phyloP scores from a whole-genome alignment of 2,888 invertebrate species.

The Fabriciana adippe region DNA sequence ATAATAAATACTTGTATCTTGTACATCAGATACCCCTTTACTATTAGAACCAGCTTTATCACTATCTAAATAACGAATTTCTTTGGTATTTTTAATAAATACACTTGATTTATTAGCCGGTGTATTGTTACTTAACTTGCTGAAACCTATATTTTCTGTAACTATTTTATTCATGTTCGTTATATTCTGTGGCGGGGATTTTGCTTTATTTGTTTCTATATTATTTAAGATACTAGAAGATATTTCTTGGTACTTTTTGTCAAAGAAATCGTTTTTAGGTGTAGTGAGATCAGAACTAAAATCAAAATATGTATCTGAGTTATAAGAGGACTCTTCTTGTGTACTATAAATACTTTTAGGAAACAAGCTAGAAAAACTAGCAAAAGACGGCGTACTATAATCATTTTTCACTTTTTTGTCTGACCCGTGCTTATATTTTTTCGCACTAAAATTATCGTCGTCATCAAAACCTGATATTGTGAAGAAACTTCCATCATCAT shows the following conservation, averaged over 20 bases:
- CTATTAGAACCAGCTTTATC: conserved; percentile 67
- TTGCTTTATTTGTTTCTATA: conserved; percentile 63
- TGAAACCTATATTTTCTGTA: conserved; percentile 66
- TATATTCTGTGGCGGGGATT: conserved; percentile 54
- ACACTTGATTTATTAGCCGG: conserved; percentile 76
- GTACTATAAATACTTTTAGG: conserved; percentile 57
- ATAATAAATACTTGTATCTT: conserved; percentile 79
- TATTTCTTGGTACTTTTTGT: conserved; percentile 77
- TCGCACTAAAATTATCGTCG: conserved; percentile 56
- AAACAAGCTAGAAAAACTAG: conserved; percentile 62
- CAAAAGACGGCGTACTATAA: conserved; percentile 59
- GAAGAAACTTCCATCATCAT: conserved; percentile 78
- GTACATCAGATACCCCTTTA: conserved; percentile 72
- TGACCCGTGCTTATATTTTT: conserved; percentile 53
- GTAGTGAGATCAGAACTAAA: conserved; percentile 76
- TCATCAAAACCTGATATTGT: conserved; percentile 74
- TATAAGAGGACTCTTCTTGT: conserved; percentile 48
- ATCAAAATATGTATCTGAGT: conserved; percentile 57
- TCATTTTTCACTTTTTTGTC: conserved; percentile 62
- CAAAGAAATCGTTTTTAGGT: conserved; percentile 79
- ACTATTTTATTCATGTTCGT: conserved; percentile 60
- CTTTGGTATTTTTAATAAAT: conserved; percentile 80
- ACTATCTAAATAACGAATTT: conserved; percentile 72
- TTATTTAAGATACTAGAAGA: conserved; percentile 80
- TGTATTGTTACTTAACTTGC: conserved; percentile 70